Conservation (phyloP, 2,888 invertebrate species). For the Sialis lutaria region DNA sequence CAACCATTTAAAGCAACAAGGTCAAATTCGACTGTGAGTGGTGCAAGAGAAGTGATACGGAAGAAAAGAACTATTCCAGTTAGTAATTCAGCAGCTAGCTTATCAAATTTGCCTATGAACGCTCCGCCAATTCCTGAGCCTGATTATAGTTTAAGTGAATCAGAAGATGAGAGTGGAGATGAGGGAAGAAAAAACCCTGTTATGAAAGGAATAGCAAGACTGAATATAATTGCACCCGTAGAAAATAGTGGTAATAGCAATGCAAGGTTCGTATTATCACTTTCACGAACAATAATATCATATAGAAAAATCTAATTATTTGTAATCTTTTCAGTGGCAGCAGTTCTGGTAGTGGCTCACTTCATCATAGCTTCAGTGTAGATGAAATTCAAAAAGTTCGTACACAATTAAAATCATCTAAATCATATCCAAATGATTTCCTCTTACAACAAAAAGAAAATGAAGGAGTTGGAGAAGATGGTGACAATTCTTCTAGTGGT, state of each 20-base stretch:
- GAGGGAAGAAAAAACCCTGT: constrained; percentile 31
- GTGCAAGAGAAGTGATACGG: not conserved
- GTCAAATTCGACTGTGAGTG: constrained; percentile 16
- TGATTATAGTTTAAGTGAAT: constrained; percentile 78
- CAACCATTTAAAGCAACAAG: constrained; percentile 32
- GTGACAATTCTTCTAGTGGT: constrained; percentile 76
- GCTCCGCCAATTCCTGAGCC: constrained; percentile 77
- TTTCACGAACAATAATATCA: not conserved
- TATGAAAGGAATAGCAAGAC: constrained; percentile 28
- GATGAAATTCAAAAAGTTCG: constrained; percentile 80
- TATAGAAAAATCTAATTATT: not conserved
- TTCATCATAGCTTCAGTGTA: constrained; percentile 73
- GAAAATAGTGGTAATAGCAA: constrained; percentile 65
- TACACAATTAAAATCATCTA: constrained; percentile 68
- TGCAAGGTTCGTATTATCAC: constrained; percentile 32
- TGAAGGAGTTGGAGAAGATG: constrained; percentile 43
- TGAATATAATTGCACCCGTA: constrained; percentile 19
- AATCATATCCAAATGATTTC: constrained; percentile 74
- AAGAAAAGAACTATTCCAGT: constrained; percentile 3
- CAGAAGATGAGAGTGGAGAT: constrained; percentile 38
- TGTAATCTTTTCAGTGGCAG: constrained; percentile 38
- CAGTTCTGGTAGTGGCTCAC: constrained; percentile 50
- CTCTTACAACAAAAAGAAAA: constrained; percentile 28
- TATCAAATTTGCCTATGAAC: constrained; percentile 8
- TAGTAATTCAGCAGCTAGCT: constrained; percentile 4